Percentiles rank a stretch among this genome's conserved stretches.
Evolutionary conservation across 1,140 invertebrate species (phyloP).

Genomic region (Papilio polytes): DNA sequence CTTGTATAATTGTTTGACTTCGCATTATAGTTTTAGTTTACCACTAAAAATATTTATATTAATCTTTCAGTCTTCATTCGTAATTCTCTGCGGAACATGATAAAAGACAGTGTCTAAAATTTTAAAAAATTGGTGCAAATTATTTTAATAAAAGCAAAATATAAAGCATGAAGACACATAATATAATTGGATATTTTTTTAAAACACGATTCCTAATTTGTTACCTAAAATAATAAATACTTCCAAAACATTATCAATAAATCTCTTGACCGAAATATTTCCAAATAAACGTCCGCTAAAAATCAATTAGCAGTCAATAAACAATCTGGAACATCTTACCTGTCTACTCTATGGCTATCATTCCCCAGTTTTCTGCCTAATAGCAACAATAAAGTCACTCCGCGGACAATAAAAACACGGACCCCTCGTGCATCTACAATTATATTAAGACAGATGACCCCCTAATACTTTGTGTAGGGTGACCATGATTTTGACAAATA

Average conservation of each 20-base stretch:
- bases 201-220: too few species aligned
- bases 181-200: too few species aligned
- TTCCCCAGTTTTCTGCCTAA: neutral
- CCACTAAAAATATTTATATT: too few species aligned
- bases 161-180: too few species aligned
- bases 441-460: conserved; percentile 45
- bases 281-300: neutral
- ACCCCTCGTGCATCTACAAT: conserved; percentile 49
- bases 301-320: conserved; percentile 17
- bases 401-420: conserved; percentile 32
- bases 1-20: too few species aligned
- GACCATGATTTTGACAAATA: neutral
- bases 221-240: neutral
- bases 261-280: neutral
- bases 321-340: conserved; percentile 2
- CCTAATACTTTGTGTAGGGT: conserved; percentile 42
- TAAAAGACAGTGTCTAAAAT: too few species aligned
- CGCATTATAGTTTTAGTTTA: too few species aligned
- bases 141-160: too few species aligned
- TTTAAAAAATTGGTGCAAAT: too few species aligned
- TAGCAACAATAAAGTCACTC: conserved; percentile 4
- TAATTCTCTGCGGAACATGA: too few species aligned
- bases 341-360: neutral
- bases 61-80: too few species aligned
- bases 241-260: neutral